phyloP scores from a whole-genome alignment of 2,888 invertebrate species.

The Caenorhabditis imperialis region DNA sequence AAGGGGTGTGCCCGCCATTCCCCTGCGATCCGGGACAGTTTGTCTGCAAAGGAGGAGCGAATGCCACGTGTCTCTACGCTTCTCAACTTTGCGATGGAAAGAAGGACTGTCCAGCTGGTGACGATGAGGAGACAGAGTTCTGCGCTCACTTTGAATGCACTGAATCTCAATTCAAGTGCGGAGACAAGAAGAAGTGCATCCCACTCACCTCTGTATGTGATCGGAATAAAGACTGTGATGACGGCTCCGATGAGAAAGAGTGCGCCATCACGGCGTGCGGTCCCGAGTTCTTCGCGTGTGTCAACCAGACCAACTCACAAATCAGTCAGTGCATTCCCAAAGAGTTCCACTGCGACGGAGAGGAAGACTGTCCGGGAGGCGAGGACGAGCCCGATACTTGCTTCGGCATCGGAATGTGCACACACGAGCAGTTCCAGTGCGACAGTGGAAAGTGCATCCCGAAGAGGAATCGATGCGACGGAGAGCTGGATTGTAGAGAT shows the following conservation, averaged over 20 bases:
- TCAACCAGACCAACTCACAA: constrained; percentile 18
- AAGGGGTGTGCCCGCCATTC: constrained; percentile 85
- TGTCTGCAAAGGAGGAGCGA: constrained; percentile 78
- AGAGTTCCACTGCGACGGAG: constrained; percentile 84
- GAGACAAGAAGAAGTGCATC: constrained; percentile 81
- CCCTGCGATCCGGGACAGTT: constrained; percentile 84
- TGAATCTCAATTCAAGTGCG: constrained; percentile 83
- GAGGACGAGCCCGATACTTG: constrained; percentile 77
- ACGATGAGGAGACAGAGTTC: constrained; percentile 83
- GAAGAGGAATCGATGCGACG: constrained; percentile 80
- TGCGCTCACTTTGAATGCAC: constrained; percentile 81
- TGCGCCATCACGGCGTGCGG: constrained; percentile 47
- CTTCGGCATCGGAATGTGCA: constrained; percentile 21
- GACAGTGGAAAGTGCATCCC: constrained; percentile 85
- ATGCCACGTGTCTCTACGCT: constrained; percentile 84
- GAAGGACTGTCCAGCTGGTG: constrained; percentile 85
- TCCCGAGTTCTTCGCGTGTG: constrained; percentile 31
- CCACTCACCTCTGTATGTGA: constrained; percentile 81
- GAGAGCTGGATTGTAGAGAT: constrained; percentile 81
- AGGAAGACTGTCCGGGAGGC: constrained; percentile 73
- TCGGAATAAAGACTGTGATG: constrained; percentile 81
- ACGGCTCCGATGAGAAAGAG: constrained; percentile 83
- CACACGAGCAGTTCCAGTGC: constrained; percentile 46
- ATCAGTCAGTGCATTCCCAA: constrained; percentile 83
- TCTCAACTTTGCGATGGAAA: constrained; percentile 86